Evolutionary conservation across 2,888 invertebrate species (phyloP), one percentile per base, ranked within the genome.

Genomic region (Hypselothyrea guttata): DNA sequence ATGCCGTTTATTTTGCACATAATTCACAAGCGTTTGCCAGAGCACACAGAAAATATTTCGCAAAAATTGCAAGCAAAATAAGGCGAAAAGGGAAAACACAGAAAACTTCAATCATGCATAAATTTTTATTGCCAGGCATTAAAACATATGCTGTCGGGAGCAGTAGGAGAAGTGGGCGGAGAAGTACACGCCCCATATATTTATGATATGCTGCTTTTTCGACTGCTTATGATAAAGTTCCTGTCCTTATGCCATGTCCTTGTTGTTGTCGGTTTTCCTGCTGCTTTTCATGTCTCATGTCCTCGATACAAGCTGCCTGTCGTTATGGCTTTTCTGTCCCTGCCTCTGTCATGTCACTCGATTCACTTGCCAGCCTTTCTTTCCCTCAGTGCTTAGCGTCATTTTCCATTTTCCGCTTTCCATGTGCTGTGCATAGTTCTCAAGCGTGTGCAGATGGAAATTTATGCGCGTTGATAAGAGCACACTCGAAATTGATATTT

Each of bases 81-180:
- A 22, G 22, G 5, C 3, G 2, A 22, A 22, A 22, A 22, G 5
- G 22, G 30, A 18, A 8, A 27, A 40, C 40, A 35, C 61, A 55
- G 57, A 68, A 57, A 84, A 78, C 78, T 82, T 82, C 75, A 84
- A 82, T 84, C 78, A 78, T 81, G 79, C 72, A 79, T 72, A 74
- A 49, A 74, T 79, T 84, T 84, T 84, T 83, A 84, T 82, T 83
- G 70, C 61, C 41, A 51, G 63, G 53, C 79, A 75, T 76, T 75
- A 68, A 73, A 76, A 63, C 77, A 70, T 74, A 74, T 81, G 79
- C 57, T 71, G 42, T 38, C 63, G 47, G 35, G 16, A 49, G 8
- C 34, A 16, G 30, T 1, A 2, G 35, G 4, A 15, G 37, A 1
- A n/a, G 9, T 8, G 7, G 34, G 37, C n/a, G n/a, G n/a, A n/a